Evolutionary conservation across 30 jellyfish, hydroid and myxozoan genomes (phyloP), one percentile per base, ranked within the genome.

Genomic region (Turritopsis rubra): DNA sequence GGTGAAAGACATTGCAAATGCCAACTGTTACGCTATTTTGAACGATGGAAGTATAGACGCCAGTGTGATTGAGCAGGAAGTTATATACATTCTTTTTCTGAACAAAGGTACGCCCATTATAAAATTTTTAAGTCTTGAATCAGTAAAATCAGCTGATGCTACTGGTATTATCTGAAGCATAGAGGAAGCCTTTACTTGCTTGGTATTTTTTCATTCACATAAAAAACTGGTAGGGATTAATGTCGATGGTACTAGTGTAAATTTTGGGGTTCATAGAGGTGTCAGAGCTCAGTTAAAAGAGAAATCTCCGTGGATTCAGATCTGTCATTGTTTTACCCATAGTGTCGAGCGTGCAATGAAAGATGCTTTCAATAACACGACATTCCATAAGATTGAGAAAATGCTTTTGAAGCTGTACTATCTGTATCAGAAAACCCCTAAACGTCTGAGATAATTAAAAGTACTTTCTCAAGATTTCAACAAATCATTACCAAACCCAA

Each of bases 401-500:
- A 41, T 41, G 60, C 60, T 41, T 3, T 13, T 41, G 60, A 41
- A 41, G 60, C 13, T 41, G 13, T 41, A 41, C 60, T 41, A 41
- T 41, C 13, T 41, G 60, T 41, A 41, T 41, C 60, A 41, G 13
- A 41, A 41, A 13, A 41, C 9, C 60, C 60, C 60, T 3, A 41
- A 41, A 13, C 13, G 60, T 3, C 60, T 41, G 5, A 5, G 60
- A 41, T 5, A 41, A 13, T 13, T 41, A 3, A 5, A 5, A 3
- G 60, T 3, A 41, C 60, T 41, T 41, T 41, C 60, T 3, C 9
- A 41, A 41, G 60, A 5, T 13, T 41, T 3, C 13, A 13, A 41
- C 60, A 41, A 74, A 74, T 28, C 65, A 24, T 4, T 74, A 1
- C 83, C 83, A 9, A 74, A 74, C 8, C 65, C 83, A n/a, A 24